Evolutionary conservation across 2,888 invertebrate species (phyloP).

Genomic region (Limenitis camilla): DNA sequence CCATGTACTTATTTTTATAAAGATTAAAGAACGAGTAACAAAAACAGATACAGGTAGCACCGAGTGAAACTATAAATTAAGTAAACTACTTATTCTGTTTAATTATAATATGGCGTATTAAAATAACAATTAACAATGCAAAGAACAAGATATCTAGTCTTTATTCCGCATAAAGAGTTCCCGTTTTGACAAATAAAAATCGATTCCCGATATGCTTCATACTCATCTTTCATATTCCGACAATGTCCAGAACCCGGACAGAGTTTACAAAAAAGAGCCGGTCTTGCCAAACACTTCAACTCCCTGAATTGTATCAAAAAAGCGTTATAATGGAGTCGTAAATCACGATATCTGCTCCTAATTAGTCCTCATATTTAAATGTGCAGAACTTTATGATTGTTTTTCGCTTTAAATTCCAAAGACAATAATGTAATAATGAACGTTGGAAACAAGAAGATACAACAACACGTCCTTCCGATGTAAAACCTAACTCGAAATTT

Average conservation of each 20-base stretch:
- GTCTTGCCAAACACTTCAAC: slow-evolving; percentile 19
- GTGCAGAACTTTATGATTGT: slow-evolving; percentile 11
- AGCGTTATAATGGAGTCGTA: slow-evolving; percentile 22
- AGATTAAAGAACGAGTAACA: background rate
- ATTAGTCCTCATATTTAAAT: slow-evolving; percentile 17
- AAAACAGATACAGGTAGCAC: background rate
- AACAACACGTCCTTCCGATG: no score
- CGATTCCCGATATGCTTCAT: slow-evolving; percentile 8
- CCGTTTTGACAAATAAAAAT: slow-evolving; percentile 6
- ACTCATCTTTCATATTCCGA: slow-evolving; percentile 17
- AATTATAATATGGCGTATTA: no score
- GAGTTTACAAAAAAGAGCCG: slow-evolving; percentile 13
- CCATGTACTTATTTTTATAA: background rate
- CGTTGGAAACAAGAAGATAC: no score
- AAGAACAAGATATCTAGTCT: no score
- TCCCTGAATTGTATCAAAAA: slow-evolving; percentile 18
- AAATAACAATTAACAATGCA: no score
- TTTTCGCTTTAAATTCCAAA: slow-evolving; percentile 3
- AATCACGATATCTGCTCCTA: slow-evolving; percentile 18
- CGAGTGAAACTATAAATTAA: background rate
- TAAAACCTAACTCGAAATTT: no score
- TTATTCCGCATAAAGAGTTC: no score
- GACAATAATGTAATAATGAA: background rate
- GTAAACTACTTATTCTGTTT: background rate
- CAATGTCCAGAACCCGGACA: slow-evolving; percentile 12